phyloP scores from a whole-genome alignment of 1,140 invertebrate genomes.

The Lepidurus arcticus region DNA sequence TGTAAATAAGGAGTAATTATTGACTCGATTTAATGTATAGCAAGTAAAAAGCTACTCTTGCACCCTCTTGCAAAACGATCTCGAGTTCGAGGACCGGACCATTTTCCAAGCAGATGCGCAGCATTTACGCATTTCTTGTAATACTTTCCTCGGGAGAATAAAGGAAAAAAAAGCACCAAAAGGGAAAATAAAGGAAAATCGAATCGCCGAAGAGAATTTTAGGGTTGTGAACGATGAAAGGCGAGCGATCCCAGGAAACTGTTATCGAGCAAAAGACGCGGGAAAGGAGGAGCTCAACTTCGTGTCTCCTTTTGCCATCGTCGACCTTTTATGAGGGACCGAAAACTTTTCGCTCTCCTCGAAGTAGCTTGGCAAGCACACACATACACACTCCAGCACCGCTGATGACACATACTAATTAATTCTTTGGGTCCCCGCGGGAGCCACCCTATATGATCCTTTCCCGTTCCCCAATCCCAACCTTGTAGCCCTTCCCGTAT shows the following conservation, averaged over 20 bases:
- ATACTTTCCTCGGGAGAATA: not conserved
- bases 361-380: not conserved
- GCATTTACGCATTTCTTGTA: not conserved
- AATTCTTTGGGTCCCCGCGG: not conserved
- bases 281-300: conserved; percentile 15
- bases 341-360: not conserved
- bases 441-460: not conserved
- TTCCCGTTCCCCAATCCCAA: not conserved
- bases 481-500: not conserved
- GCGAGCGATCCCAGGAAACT: conserved; percentile 14
- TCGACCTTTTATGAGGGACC: not conserved
- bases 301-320: conserved; percentile 4
- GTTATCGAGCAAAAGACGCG: conserved; percentile 1
- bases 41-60: not conserved
- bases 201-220: not conserved
- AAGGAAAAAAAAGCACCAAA: not conserved
- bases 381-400: not conserved
- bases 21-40: not conserved
- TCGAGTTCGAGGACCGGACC: not conserved
- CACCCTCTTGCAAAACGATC: too few species aligned
- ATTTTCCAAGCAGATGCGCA: not conserved
- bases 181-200: not conserved
- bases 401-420: conserved; percentile 19
- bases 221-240: not conserved
- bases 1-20: conserved; percentile 5